A percentile compares a stretch with the other conserved stretches of the same genome.
Conservation (phyloP, 2,113 vertebrate species). For the Lagenorhynchus albirostris region DNA sequence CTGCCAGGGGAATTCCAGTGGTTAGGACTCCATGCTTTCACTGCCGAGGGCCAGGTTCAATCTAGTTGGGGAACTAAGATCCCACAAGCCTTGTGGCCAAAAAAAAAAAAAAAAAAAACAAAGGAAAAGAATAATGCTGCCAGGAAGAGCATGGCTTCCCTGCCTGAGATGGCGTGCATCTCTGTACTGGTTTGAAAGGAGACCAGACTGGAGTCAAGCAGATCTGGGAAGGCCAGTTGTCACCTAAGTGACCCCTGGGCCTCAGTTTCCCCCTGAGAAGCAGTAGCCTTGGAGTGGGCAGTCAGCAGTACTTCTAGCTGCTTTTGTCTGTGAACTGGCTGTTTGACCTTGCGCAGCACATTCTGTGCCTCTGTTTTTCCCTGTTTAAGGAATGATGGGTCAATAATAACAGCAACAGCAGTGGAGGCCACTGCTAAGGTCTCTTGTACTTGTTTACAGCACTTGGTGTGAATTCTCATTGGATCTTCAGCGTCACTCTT, state of each 20-base stretch:
- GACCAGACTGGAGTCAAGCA: not conserved
- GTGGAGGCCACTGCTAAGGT: not conserved
- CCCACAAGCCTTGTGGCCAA: too few relatives aligned
- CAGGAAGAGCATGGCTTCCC: not conserved
- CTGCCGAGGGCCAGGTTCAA: too few relatives aligned
- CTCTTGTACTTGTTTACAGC: not conserved
- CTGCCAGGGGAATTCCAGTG: too few relatives aligned
- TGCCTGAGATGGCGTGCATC: fast-evolving
- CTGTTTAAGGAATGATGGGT: not conserved
- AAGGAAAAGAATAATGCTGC: not conserved
- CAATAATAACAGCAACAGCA: not conserved
- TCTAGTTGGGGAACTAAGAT: too few relatives aligned
- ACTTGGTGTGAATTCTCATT: not conserved
- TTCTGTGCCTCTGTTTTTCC: not conserved
- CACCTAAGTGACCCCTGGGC: not conserved
- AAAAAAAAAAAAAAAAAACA: too few relatives aligned
- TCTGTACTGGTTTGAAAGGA: not conserved
- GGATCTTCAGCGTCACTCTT: not conserved
- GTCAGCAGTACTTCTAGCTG: not conserved
- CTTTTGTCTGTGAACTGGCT: not conserved
- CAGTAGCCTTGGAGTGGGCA: not conserved
- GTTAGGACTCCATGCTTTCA: too few relatives aligned
- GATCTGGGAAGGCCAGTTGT: not conserved
- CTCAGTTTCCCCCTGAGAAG: not conserved
- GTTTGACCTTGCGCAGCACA: too few relatives aligned